Evolutionary conservation across 2,797 vertebrate species (phyloP), one percentile per base, ranked within the genome.

Genomic region (Phoeniculus purpureus): DNA sequence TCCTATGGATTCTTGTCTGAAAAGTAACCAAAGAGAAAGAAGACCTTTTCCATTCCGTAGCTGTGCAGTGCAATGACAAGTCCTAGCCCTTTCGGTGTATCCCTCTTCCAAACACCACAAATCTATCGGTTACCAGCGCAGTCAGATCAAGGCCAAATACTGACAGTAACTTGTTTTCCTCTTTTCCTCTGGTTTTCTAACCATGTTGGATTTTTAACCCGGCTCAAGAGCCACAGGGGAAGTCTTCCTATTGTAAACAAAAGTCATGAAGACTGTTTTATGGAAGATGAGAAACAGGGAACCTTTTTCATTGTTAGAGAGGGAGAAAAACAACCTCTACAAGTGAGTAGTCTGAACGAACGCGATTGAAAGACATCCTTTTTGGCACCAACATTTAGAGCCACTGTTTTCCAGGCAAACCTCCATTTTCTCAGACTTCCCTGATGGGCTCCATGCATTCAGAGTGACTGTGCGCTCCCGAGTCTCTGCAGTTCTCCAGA

Each of bases 371-470:
- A 91, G 81, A 89, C 62, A 85, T 0, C 0, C 10, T 73, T 93
- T 85, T 85, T 87, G 76, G 51, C 66, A 82, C 92, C 65, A 83
- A 85, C 51, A 47, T 58, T 78, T 50, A 70, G 11, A 85, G 45
- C 29, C 70, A 52, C 58, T 40, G 12, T 77, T 81, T 94, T 93
- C 76, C 70, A 92, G 81, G 85, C 59, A 94, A 78, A 62, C 55
- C 32, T 94, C 76, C 50, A 55, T 89, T 92, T 94, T 72, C 55
- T 70, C 59, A 78, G 81, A 87, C 4, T 2, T 43, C 62, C 62
- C 80, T 70, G 76, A 90, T 34, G 9, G 2, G 43, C 73, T 91
- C 73, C 34, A 32, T 83, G 81, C 9, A 0, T 73, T 78, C 78
- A 78, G 78, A 27, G 71, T 47, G 76, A 37, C 62, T 56, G 31